Conservation (phyloP, 2,797 vertebrate genomes). For the Premnoplex brunnescens region DNA sequence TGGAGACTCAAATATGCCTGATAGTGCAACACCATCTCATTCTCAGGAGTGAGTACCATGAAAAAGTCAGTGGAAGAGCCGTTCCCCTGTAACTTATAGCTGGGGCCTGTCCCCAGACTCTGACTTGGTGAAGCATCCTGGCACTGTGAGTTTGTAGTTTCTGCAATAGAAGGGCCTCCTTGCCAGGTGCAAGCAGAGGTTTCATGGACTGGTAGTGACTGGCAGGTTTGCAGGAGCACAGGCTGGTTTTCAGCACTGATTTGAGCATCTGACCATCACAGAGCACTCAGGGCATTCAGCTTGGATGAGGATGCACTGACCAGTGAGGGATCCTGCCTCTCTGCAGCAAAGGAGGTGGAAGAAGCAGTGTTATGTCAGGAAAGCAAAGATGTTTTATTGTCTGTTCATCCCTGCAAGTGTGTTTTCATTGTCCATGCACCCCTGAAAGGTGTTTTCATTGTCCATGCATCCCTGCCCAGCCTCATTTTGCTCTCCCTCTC, state of each 20-base stretch:
- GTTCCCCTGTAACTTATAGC: not conserved
- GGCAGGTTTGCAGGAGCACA: not conserved
- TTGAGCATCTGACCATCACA: not conserved
- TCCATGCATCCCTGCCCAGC: accelerated
- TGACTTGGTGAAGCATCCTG: not conserved
- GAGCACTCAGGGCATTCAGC: not conserved
- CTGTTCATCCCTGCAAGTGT: accelerated
- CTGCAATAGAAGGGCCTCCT: not conserved
- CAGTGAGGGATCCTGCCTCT: not conserved
- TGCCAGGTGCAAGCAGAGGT: not conserved
- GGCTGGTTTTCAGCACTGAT: not conserved
- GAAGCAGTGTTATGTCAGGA: not conserved
- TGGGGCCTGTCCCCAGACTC: not conserved
- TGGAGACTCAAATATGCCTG: not conserved
- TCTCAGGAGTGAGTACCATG: not conserved
- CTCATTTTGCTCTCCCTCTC: not conserved
- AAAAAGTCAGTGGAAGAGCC: not conserved
- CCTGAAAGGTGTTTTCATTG: not conserved
- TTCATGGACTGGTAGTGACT: not conserved
- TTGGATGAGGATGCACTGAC: not conserved
- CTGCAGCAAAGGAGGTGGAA: not conserved
- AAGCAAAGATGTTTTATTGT: not conserved
- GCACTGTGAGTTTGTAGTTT: not conserved
- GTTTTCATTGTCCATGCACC: not conserved
- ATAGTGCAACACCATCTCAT: not conserved